These are phyloP conservation scores for Drosophila nr. medialis DNA, from an alignment of 2,888 invertebrate species.

Conservation along the genomic window DNA sequence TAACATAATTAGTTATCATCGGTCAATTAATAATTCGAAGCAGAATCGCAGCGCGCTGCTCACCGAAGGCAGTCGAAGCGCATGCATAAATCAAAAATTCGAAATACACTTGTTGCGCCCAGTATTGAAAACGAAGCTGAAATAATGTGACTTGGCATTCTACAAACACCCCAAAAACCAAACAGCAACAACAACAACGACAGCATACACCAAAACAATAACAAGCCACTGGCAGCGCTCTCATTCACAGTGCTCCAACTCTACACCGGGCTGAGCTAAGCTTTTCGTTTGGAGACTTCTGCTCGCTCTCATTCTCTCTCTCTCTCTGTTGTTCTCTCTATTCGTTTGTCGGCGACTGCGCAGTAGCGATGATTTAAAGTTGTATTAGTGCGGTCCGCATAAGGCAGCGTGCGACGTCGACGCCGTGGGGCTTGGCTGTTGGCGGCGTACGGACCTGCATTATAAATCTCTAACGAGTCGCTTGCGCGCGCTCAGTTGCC, in stretches of 20 bases:
- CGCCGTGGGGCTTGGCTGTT: slow-evolving; percentile 54
- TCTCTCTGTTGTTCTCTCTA: slow-evolving; percentile 18
- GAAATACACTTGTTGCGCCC: slow-evolving; percentile 78
- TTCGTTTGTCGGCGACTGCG: slow-evolving; percentile 42
- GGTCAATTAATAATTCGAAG: slow-evolving; percentile 75
- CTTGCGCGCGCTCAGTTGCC: slow-evolving; percentile 68
- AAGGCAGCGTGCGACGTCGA: slow-evolving; percentile 41
- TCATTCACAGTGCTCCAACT: slow-evolving; percentile 47
- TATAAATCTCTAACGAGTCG: slow-evolving; percentile 71
- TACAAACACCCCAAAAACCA: slow-evolving; percentile 57
- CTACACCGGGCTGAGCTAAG: slow-evolving; percentile 67
- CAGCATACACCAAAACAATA: slow-evolving; percentile 56
- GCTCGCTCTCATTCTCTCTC: slow-evolving; percentile 19
- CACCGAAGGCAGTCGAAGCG: slow-evolving; percentile 40
- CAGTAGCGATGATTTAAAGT: slow-evolving; percentile 29
- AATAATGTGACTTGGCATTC: slow-evolving; percentile 69
- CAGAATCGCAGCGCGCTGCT: slow-evolving; percentile 37
- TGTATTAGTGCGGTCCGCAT: slow-evolving; percentile 56
- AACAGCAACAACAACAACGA: slow-evolving; percentile 12
- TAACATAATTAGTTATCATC: slow-evolving; percentile 79
- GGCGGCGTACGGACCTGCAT: slow-evolving; percentile 53
- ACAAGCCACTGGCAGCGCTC: slow-evolving; percentile 47
- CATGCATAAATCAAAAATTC: slow-evolving; percentile 74
- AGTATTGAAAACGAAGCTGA: slow-evolving; percentile 70
- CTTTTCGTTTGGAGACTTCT: slow-evolving; percentile 69